A percentile compares a stretch with the other conserved stretches of the same genome.
phyloP scores from a whole-genome alignment of 2,797 vertebrate genomes.

The Cygnus olor region DNA sequence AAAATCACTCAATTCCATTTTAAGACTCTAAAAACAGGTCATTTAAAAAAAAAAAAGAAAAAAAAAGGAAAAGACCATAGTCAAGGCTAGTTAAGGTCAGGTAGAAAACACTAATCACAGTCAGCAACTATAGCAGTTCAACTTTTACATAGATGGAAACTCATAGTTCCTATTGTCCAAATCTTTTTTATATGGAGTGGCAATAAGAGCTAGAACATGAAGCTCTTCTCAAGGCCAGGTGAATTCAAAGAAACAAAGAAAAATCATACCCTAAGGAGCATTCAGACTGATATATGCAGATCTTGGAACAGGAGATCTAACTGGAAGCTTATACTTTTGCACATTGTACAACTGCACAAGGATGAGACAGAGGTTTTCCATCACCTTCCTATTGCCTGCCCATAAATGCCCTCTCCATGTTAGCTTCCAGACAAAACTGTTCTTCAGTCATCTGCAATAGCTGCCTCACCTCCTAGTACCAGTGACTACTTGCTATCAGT shows the following conservation, averaged over 20 bases:
- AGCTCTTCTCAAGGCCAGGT: neutral
- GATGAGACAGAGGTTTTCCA: neutral
- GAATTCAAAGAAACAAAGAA: neutral
- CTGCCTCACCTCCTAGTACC: neutral
- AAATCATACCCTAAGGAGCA: neutral
- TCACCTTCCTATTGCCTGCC: neutral
- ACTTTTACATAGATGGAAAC: neutral
- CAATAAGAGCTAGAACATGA: neutral
- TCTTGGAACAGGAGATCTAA: neutral
- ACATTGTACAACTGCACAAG: neutral
- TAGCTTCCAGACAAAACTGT: neutral
- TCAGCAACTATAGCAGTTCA: neutral
- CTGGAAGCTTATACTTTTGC: neutral
- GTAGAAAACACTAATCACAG: neutral
- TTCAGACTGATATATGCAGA: neutral
- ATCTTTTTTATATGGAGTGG: neutral
- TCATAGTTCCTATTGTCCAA: neutral
- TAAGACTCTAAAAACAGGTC: neutral
- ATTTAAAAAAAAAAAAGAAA: neutral
- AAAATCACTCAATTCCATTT: slow-evolving; percentile 16
- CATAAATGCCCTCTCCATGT: neutral
- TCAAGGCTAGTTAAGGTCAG: neutral
- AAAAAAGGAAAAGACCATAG: neutral
- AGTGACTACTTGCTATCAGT: neutral
- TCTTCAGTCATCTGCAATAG: neutral